A percentile compares a stretch with the other conserved stretches of the same genome.
These are phyloP conservation scores for Xerus inauris DNA, from an alignment of 2,113 vertebrate genomes.

Conservation along the genomic window DNA sequence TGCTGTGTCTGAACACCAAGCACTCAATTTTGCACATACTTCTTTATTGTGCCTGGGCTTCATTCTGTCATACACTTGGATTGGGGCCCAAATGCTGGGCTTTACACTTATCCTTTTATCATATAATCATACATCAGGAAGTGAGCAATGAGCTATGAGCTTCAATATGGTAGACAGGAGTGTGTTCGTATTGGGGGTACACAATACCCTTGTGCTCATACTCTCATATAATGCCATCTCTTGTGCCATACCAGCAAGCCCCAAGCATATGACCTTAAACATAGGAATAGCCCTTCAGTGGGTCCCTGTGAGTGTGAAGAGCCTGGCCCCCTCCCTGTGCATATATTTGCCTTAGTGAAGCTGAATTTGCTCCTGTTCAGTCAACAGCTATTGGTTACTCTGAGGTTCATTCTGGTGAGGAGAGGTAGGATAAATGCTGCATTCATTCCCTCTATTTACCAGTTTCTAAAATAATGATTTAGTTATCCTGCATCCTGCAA, in stretches of 20 bases:
- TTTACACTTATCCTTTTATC: neutral
- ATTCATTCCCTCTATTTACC: neutral
- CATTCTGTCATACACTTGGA: neutral
- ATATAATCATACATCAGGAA: too few relatives aligned
- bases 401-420: neutral
- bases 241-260: neutral
- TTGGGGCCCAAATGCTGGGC: neutral
- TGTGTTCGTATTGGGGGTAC: neutral
- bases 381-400: neutral
- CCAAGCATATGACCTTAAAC: fast-evolving
- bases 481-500: too few relatives aligned
- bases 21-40: neutral
- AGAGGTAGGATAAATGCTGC: neutral
- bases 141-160: neutral
- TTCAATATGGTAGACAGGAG: neutral
- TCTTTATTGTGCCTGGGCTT: too few relatives aligned
- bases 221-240: neutral
- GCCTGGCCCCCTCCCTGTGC: neutral
- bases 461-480: neutral
- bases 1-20: neutral
- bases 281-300: neutral
- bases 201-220: neutral
- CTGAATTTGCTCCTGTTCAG: neutral
- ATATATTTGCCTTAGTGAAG: neutral
- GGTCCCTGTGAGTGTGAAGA: neutral